Percentiles rank a stretch among this genome's conserved stretches.
Conservation (phyloP, 2,888 invertebrate species). For the Agrotis segetum region DNA sequence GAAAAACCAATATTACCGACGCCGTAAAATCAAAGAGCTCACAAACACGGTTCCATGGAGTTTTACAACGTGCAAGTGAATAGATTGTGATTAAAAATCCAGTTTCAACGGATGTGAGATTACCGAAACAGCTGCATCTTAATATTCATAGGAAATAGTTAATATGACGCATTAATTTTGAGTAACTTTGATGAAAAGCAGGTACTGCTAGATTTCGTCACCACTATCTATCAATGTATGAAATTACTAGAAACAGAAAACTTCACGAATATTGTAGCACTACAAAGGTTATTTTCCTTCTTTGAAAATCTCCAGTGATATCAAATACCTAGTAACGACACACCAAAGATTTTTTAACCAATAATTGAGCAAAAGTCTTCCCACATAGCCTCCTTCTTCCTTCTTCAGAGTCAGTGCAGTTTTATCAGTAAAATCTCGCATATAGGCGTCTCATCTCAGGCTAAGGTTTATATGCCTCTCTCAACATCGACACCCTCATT, state of each 20-base stretch:
- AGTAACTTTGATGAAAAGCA: conserved; percentile 8
- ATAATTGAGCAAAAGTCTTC: no score
- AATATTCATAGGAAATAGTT: conserved; percentile 46
- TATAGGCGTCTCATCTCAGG: no score
- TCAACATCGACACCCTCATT: no score
- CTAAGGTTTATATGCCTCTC: no score
- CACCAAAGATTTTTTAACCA: no score
- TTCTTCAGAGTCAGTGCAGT: no score
- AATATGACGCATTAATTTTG: conserved; percentile 34
- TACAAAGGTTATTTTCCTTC: no score
- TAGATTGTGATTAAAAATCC: conserved; percentile 60
- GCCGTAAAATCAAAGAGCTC: conserved; percentile 55
- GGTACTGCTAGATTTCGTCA: background rate
- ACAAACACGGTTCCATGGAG: conserved; percentile 24
- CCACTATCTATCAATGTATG: background rate
- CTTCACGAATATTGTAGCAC: background rate
- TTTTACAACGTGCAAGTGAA: conserved; percentile 58
- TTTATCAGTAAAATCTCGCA: no score
- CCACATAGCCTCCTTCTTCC: no score
- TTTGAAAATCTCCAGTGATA: background rate
- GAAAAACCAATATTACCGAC: conserved; percentile 55
- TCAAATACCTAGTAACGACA: no score
- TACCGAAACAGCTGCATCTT: conserved; percentile 45
- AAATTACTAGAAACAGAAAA: background rate
- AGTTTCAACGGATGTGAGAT: conserved; percentile 61